phyloP scores from a whole-genome alignment of 2,888 invertebrate genomes.

The Perizoma flavofasciatum region DNA sequence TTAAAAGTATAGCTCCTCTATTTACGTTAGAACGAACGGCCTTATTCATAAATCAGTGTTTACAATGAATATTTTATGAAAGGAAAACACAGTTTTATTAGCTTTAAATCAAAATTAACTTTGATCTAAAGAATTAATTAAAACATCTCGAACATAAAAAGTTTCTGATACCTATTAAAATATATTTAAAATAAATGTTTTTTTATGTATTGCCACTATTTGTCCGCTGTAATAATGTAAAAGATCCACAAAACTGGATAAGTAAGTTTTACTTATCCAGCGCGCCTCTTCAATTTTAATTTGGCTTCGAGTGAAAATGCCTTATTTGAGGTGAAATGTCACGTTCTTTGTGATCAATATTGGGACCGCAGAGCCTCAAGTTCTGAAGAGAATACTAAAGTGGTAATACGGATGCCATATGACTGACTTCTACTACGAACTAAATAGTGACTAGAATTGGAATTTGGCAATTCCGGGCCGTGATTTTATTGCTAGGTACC shows the following conservation, averaged over 20 bases:
- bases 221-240: too few species aligned
- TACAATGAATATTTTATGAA: neutral
- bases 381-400: constrained; percentile 32
- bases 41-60: neutral
- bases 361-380: constrained; percentile 56
- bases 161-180: too few species aligned
- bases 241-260: too few species aligned
- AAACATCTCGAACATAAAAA: too few species aligned
- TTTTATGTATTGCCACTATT: too few species aligned
- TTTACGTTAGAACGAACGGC: neutral
- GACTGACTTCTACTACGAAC: constrained; percentile 7
- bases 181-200: too few species aligned
- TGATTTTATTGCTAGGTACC: constrained; percentile 1
- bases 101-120: neutral
- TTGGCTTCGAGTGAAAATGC: constrained; percentile 65
- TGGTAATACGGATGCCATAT: constrained; percentile 55
- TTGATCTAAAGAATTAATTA: neutral
- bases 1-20: neutral
- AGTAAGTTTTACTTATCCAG: constrained; percentile 43
- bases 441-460: constrained; percentile 10
- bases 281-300: constrained; percentile 45
- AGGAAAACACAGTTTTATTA: too few species aligned
- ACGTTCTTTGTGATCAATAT: constrained; percentile 69
- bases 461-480: constrained; percentile 12
- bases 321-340: constrained; percentile 59